phyloP scores from a whole-genome alignment of 2,888 invertebrate species.

The Chymomyza fuscimana region DNA sequence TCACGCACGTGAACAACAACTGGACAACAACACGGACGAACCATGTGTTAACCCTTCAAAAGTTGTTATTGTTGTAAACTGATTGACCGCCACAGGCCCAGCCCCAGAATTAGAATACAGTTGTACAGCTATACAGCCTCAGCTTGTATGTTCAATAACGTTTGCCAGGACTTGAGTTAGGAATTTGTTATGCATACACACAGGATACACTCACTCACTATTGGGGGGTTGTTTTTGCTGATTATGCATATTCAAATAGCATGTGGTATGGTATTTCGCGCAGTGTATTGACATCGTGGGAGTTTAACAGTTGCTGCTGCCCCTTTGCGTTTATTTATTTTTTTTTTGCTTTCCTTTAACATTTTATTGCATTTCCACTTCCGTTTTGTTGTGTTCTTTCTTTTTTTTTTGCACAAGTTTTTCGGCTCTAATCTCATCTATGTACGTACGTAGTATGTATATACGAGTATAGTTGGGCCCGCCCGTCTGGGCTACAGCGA shows the following conservation, averaged over 20 bases:
- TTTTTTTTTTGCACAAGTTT: conserved; percentile 17
- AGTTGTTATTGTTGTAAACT: conserved; percentile 62
- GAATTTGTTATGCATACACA: conserved; percentile 20
- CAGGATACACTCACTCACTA: too few relatives aligned
- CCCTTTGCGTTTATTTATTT: not conserved
- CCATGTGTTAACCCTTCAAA: conserved; percentile 68
- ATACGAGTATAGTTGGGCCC: conserved; percentile 13
- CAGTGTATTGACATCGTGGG: conserved; percentile 70
- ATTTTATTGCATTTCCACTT: conserved; percentile 39
- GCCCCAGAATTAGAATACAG: conserved; percentile 12
- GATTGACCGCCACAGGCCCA: conserved; percentile 55
- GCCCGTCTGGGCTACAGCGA: conserved; percentile 28
- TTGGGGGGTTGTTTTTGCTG: not conserved
- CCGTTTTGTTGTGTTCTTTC: conserved; percentile 30
- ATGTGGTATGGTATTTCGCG: conserved; percentile 25
- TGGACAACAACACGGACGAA: conserved; percentile 1
- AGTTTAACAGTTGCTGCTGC: conserved; percentile 62
- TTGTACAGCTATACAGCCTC: too few relatives aligned
- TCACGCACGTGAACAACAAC: not conserved
- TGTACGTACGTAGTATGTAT: conserved; percentile 40
- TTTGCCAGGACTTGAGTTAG: conserved; percentile 39
- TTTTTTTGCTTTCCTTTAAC: not conserved
- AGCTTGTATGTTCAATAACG: conserved; percentile 35
- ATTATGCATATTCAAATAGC: not conserved
- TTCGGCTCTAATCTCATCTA: conserved; percentile 56